Evolutionary conservation across 2,113 vertebrate species (phyloP).

Genomic region (Pyrgilauda ruficollis): DNA sequence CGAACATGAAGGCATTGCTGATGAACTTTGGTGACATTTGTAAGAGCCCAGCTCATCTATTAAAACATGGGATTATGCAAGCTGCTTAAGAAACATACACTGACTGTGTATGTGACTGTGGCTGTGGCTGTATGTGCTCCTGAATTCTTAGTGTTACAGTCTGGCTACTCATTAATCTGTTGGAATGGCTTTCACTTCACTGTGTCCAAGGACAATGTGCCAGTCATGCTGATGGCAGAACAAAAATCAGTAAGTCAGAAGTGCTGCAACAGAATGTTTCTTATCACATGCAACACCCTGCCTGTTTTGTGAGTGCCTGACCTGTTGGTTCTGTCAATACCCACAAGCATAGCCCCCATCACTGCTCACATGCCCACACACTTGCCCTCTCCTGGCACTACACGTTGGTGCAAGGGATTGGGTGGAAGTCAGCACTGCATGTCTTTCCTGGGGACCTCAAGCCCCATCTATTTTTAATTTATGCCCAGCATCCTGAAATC

Average conservation of each 20-base stretch:
- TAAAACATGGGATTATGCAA: not conserved
- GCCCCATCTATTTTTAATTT: not conserved
- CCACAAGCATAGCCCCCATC: fast-evolving
- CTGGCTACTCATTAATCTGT: not conserved
- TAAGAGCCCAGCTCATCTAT: not conserved
- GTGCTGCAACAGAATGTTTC: fast-evolving
- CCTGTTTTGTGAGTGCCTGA: not conserved
- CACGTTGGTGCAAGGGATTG: fast-evolving
- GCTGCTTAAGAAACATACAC: not conserved
- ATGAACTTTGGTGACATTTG: not conserved
- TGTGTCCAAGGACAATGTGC: not conserved
- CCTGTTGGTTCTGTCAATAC: fast-evolving
- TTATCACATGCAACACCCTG: not conserved
- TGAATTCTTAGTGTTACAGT: not conserved
- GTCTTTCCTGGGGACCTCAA: not conserved
- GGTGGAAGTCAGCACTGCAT: not conserved
- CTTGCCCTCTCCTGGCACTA: not conserved
- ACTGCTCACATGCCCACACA: fast-evolving
- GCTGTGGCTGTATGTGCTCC: not conserved
- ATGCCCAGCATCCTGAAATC: not conserved
- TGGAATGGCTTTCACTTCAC: not conserved
- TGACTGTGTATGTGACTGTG: too few relatives aligned
- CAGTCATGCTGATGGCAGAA: not conserved
- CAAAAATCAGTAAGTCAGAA: not conserved
- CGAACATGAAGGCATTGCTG: not conserved